These are phyloP conservation scores for Nerophis lumbriciformis DNA, from an alignment of 2,113 vertebrate genomes.

Conservation along the genomic window DNA sequence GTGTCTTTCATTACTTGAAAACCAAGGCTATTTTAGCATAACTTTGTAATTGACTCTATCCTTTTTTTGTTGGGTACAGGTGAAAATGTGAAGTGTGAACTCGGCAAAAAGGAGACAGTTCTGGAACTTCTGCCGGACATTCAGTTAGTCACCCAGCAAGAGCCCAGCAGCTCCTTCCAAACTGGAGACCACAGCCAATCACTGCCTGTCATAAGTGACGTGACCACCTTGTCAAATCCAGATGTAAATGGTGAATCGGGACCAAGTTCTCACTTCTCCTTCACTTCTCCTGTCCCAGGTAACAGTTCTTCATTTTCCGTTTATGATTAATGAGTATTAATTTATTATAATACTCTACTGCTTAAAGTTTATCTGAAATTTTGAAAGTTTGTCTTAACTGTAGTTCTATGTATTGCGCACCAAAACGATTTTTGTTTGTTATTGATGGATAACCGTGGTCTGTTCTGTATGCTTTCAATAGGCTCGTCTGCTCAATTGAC, in stretches of 20 bases:
- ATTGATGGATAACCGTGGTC: background rate
- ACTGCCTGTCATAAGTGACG: constrained; percentile 51
- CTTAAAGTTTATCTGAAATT: background rate
- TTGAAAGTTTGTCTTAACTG: background rate
- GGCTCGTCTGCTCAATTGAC: constrained; percentile 39
- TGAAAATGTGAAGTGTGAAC: constrained; percentile 66
- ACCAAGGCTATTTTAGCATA: background rate
- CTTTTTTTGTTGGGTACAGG: constrained; percentile 36
- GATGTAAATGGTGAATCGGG: constrained; percentile 23
- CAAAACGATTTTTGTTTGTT: background rate
- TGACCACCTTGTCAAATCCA: constrained; percentile 33
- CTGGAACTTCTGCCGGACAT: constrained; percentile 72
- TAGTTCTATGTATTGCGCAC: background rate
- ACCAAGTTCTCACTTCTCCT: background rate
- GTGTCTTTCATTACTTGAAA: background rate
- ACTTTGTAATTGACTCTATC: background rate
- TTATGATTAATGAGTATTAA: background rate
- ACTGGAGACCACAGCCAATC: constrained; percentile 53
- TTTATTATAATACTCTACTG: background rate
- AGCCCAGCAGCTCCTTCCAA: constrained; percentile 41
- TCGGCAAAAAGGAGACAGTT: constrained; percentile 70
- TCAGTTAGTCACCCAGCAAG: constrained; percentile 59
- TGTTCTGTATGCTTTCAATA: constrained; percentile 9
- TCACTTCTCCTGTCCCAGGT: constrained; percentile 34
- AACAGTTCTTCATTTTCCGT: constrained; percentile 3